A percentile compares a stretch with the other conserved stretches of the same genome.
These are phyloP conservation scores for Leucopternis melanops DNA, from an alignment of 2,113 vertebrate genomes.

Conservation along the genomic window DNA sequence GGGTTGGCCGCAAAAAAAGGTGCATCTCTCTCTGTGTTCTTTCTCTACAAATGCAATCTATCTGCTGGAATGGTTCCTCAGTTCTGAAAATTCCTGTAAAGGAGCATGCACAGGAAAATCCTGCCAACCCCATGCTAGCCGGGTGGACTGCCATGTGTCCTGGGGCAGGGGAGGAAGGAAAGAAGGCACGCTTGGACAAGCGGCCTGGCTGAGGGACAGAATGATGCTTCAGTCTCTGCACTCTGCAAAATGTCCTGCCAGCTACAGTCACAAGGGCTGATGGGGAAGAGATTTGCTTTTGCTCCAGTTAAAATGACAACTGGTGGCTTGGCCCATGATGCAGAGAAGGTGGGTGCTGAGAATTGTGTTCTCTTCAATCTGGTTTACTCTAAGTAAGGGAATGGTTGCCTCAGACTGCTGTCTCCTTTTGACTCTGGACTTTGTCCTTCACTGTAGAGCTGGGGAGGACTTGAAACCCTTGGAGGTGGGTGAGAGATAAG, in stretches of 20 bases:
- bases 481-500: background rate
- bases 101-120: background rate
- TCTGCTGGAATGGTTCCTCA: background rate
- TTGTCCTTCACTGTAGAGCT: background rate
- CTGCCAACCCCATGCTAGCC: background rate
- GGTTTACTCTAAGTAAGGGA: background rate
- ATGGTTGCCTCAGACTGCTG: fast-evolving
- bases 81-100: background rate
- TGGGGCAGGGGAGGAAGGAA: slow-evolving; percentile 40
- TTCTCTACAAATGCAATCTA: background rate
- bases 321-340: background rate
- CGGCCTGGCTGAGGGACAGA: background rate
- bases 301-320: background rate
- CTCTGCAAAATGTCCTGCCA: slow-evolving; percentile 20
- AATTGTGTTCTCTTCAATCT: background rate
- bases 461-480: background rate
- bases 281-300: background rate
- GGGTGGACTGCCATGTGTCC: slow-evolving; percentile 12
- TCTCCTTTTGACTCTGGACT: background rate
- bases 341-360: background rate
- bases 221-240: background rate
- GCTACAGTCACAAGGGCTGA: background rate
- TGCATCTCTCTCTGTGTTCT: background rate
- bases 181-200: background rate
- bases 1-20: background rate